Evolutionary conservation across 2,797 vertebrate species (phyloP).

Genomic region (Distichodus sexfasciatus): DNA sequence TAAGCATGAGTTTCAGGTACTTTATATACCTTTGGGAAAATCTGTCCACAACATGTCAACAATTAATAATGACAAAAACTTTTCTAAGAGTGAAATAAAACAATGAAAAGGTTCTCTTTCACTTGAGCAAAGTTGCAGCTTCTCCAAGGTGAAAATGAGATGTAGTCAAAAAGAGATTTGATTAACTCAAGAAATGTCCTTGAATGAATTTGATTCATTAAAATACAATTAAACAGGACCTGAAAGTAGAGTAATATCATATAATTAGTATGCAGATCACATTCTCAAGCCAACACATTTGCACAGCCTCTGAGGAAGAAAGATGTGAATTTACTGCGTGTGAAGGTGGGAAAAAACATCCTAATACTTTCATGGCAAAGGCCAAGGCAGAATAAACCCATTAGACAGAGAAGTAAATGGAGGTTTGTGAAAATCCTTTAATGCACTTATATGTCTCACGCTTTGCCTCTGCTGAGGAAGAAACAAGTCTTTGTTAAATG

Average conservation of each 20-base stretch:
- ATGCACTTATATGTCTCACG: constrained; percentile 34
- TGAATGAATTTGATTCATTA: not conserved
- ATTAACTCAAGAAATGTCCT: not conserved
- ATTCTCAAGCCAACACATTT: not conserved
- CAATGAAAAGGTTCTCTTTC: too few species aligned
- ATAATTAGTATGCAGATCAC: too few species aligned
- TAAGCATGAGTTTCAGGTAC: too few species aligned
- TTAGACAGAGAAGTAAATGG: constrained; percentile 31
- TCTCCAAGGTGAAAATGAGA: too few species aligned
- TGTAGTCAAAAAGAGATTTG: not conserved
- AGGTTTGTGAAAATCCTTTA: constrained; percentile 38
- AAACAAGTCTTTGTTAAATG: constrained; percentile 22
- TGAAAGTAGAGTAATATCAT: not conserved
- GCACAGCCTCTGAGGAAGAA: not conserved
- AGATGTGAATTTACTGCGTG: not conserved
- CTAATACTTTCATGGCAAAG: constrained; percentile 15
- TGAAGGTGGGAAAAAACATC: not conserved
- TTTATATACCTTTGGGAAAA: too few species aligned
- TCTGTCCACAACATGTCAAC: too few species aligned
- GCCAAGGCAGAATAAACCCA: constrained; percentile 33
- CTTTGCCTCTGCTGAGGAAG: not conserved
- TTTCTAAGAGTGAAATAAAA: too few species aligned
- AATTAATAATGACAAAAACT: too few species aligned
- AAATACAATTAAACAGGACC: not conserved
- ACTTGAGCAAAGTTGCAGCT: too few species aligned